Evolutionary conservation across 1,140 invertebrate genomes (phyloP).

Genomic region (Pissodes strobi): DNA sequence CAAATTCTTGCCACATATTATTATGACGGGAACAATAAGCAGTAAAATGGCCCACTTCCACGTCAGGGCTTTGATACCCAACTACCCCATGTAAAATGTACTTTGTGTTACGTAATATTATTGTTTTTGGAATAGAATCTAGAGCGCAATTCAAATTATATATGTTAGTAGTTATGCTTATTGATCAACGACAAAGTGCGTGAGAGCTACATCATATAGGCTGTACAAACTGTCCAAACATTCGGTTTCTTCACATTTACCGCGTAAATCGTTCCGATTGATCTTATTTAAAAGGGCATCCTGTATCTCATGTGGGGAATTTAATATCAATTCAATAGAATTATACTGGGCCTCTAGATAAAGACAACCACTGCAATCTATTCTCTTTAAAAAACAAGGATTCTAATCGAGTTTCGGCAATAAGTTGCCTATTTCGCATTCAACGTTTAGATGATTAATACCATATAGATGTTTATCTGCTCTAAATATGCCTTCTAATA

Average conservation of each 20-base stretch:
- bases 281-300: not conserved
- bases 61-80: not conserved
- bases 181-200: not conserved
- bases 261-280: not conserved
- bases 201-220: not conserved
- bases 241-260: not conserved
- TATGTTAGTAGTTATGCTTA: not conserved
- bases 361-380: not conserved
- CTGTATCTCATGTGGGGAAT: not conserved
- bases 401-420: not conserved
- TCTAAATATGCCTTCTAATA: no score
- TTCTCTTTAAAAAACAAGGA: not conserved
- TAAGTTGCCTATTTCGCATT: not conserved
- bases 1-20: not conserved
- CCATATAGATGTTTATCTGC: no score
- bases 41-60: not conserved
- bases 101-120: not conserved
- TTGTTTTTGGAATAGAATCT: not conserved
- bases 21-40: not conserved
- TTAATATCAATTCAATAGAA: not conserved
- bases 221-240: not conserved
- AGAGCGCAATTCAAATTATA: not conserved
- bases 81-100: not conserved
- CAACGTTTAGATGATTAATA: no score
- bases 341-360: not conserved